These are phyloP conservation scores for Onychostruthus taczanowskii DNA, from an alignment of 2,113 vertebrate species.

Conservation along the genomic window DNA sequence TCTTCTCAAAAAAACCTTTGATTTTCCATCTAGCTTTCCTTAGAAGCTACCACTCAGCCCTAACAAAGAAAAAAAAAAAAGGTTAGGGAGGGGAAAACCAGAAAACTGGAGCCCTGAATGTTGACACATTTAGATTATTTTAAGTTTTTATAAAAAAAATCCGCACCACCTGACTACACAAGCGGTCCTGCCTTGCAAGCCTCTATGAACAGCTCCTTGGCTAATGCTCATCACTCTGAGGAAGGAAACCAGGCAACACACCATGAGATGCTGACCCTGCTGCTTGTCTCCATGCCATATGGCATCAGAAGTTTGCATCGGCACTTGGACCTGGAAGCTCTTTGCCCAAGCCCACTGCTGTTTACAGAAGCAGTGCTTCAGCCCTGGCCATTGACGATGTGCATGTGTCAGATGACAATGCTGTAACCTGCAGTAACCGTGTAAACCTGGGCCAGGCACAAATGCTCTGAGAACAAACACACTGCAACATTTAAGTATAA, in stretches of 20 bases:
- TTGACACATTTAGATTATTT: not conserved
- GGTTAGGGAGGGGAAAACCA: not conserved
- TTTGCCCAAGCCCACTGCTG: not conserved
- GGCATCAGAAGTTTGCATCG: constrained; percentile 21
- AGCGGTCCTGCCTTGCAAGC: not conserved
- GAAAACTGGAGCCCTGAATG: not conserved
- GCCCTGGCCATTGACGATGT: not conserved
- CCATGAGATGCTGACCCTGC: not conserved
- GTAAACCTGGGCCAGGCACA: not conserved
- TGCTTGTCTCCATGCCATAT: constrained; percentile 33
- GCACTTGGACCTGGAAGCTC: not conserved
- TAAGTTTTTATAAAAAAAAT: not conserved
- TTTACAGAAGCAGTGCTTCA: not conserved
- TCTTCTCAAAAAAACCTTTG: not conserved
- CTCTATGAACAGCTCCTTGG: not conserved
- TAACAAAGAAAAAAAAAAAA: not conserved
- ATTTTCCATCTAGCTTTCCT: not conserved
- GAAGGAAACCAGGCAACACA: not conserved
- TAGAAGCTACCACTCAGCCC: not conserved
- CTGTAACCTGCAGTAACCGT: not conserved
- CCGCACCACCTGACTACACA: not conserved
- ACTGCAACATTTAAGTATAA: not conserved
- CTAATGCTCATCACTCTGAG: not conserved
- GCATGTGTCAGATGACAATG: not conserved
- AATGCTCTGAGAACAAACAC: not conserved